These are phyloP conservation scores for Dicyrtomina minuta DNA, from an alignment of 2,888 invertebrate species.

Conservation along the genomic window DNA sequence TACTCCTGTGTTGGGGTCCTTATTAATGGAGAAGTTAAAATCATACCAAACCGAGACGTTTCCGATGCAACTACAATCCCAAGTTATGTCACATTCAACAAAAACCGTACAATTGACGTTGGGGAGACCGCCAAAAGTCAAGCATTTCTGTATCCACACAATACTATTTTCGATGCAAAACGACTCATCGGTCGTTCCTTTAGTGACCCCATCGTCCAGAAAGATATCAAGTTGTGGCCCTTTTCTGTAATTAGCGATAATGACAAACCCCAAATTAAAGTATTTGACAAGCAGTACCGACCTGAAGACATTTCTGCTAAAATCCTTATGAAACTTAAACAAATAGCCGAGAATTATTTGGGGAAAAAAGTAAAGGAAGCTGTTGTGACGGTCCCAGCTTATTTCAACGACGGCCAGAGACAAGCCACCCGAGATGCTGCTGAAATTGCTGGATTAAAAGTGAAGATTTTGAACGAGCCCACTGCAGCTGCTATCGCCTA, in stretches of 20 bases:
- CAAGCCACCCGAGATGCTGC: slow-evolving; percentile 30
- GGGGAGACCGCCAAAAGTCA: slow-evolving; percentile 86
- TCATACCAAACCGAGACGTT: slow-evolving; percentile 30
- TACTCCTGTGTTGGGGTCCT: slow-evolving; percentile 43
- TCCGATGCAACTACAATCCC: neutral
- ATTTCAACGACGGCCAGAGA: slow-evolving; percentile 23
- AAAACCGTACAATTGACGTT: slow-evolving; percentile 72
- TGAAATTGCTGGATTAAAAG: slow-evolving; percentile 18
- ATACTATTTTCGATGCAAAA: slow-evolving; percentile 73
- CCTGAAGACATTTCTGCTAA: slow-evolving; percentile 30
- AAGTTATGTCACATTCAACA: slow-evolving; percentile 60
- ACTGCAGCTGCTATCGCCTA: slow-evolving; percentile 29
- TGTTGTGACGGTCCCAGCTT: slow-evolving; percentile 30
- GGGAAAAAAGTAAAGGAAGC: neutral
- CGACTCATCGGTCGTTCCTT: slow-evolving; percentile 89
- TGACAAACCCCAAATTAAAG: slow-evolving; percentile 9
- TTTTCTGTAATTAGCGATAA: slow-evolving; percentile 76
- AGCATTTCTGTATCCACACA: slow-evolving; percentile 55
- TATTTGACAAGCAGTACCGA: neutral
- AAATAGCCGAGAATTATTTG: slow-evolving; percentile 16
- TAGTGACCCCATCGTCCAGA: slow-evolving; percentile 83
- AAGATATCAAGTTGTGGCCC: slow-evolving; percentile 92
- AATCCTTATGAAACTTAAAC: slow-evolving; percentile 14
- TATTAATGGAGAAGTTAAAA: slow-evolving; percentile 29
- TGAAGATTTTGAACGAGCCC: slow-evolving; percentile 26